phyloP scores from a whole-genome alignment of 2,113 vertebrate genomes.

The rabbit (Oryctolagus cuniculus) region DNA sequence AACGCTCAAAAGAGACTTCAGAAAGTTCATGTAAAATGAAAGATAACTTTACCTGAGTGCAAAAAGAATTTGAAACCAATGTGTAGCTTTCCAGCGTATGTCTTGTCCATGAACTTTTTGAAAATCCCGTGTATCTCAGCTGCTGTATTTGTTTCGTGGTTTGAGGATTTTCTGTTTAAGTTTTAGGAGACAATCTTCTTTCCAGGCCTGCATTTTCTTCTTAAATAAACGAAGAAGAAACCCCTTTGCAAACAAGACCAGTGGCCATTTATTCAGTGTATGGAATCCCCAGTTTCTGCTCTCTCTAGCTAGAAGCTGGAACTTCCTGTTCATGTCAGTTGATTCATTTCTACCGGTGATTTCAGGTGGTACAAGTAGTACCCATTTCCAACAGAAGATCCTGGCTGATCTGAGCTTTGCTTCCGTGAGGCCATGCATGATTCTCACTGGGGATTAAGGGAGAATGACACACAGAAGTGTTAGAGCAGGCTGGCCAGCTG shows the following conservation, averaged over 20 bases:
- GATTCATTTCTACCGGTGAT: background rate
- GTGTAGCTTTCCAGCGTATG: too few species aligned
- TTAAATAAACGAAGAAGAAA: background rate
- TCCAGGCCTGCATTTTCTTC: background rate
- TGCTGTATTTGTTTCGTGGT: background rate
- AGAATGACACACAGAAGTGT: background rate
- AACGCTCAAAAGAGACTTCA: too few species aligned
- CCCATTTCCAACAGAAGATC: background rate
- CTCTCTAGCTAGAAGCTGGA: background rate
- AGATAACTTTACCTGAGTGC: too few species aligned
- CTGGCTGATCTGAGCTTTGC: background rate
- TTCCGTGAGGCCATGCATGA: accelerated
- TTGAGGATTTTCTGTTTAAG: background rate
- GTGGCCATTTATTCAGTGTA: background rate
- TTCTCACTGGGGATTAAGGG: background rate
- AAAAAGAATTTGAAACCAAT: too few species aligned
- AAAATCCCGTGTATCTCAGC: background rate
- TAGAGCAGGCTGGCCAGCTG: background rate
- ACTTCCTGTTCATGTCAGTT: too few species aligned
- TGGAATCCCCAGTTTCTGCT: background rate
- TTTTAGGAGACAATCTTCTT: conserved; percentile 24
- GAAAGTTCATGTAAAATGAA: too few species aligned
- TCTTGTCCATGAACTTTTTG: too few species aligned
- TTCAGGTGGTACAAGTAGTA: accelerated
- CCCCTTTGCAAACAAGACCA: background rate